Percentiles rank a stretch among this genome's conserved stretches.
These are phyloP conservation scores for Galerucella calmariensis DNA, from an alignment of 2,888 invertebrate genomes.

Conservation along the genomic window DNA sequence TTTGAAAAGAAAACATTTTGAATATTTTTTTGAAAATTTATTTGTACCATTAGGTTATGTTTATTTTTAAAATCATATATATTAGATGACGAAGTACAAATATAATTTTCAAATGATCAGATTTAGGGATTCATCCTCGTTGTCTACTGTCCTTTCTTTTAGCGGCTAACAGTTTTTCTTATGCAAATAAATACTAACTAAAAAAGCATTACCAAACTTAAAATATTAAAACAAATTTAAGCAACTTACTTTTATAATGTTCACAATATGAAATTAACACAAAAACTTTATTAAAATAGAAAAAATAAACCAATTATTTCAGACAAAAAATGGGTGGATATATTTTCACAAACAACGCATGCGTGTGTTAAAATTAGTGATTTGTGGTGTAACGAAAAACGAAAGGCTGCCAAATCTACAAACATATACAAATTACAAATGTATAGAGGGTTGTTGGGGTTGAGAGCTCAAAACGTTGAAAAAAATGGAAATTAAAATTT, in stretches of 20 bases:
- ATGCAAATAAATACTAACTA: background rate
- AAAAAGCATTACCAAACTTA: background rate
- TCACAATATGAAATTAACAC: slow-evolving; percentile 21
- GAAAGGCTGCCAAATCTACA: background rate
- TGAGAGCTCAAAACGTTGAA: background rate
- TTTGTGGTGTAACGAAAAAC: background rate
- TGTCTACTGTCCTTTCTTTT: slow-evolving; percentile 9
- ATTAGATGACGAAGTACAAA: background rate
- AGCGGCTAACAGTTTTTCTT: slow-evolving; percentile 2
- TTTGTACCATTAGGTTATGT: background rate
- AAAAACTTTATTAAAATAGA: slow-evolving; percentile 26
- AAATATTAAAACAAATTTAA: background rate
- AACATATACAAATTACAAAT: background rate
- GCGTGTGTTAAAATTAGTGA: background rate
- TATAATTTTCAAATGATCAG: slow-evolving; percentile 2
- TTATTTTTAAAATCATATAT: background rate
- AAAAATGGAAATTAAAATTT: no score
- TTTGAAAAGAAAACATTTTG: background rate
- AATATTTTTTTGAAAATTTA: background rate
- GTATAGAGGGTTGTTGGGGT: background rate
- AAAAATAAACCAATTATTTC: slow-evolving; percentile 26
- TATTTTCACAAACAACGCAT: slow-evolving; percentile 3
- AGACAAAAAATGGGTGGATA: slow-evolving; percentile 33
- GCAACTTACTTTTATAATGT: slow-evolving; percentile 8
- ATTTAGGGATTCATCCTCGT: background rate